Conservation (phyloP, 1,140 invertebrate genomes). For the Lucilia cuprina region DNA sequence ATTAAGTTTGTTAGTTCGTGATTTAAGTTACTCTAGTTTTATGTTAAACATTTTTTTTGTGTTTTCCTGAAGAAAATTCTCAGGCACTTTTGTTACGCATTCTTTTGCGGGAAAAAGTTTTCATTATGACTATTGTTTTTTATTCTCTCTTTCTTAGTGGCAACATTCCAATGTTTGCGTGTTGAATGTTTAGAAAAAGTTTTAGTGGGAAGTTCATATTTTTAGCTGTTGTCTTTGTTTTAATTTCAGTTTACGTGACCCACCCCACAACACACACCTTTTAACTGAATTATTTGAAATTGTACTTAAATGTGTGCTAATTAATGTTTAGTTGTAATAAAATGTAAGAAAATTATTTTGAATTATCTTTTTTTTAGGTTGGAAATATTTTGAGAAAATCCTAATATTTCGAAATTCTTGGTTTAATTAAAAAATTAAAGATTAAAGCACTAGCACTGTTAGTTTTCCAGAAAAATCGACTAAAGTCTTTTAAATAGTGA, state of each 20-base stretch:
- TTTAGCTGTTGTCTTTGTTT: not conserved
- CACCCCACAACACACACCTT: no score
- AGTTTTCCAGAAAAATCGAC: no score
- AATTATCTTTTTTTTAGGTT: no score
- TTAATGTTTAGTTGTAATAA: not conserved
- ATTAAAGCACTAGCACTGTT: no score
- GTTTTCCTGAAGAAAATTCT: not conserved
- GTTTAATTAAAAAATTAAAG: no score
- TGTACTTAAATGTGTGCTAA: not conserved
- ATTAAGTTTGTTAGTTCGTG: not conserved
- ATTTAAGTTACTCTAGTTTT: not conserved
- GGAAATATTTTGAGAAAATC: no score
- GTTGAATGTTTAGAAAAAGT: not conserved
- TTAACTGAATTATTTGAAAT: not conserved
- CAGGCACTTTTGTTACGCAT: constrained; percentile 10
- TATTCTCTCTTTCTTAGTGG: not conserved
- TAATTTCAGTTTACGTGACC: no score
- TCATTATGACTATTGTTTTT: not conserved
- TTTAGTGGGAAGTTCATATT: not conserved
- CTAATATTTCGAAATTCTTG: no score
- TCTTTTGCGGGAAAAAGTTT: constrained; percentile 12
- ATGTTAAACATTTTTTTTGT: not conserved
- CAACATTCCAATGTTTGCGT: constrained; percentile 14
- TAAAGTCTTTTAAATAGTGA: no score
- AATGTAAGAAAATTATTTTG: not conserved